Evolutionary conservation across 2,797 vertebrate genomes (phyloP), one percentile per base, ranked within the genome.

Genomic region (Aselliscus stoliczkanus): DNA sequence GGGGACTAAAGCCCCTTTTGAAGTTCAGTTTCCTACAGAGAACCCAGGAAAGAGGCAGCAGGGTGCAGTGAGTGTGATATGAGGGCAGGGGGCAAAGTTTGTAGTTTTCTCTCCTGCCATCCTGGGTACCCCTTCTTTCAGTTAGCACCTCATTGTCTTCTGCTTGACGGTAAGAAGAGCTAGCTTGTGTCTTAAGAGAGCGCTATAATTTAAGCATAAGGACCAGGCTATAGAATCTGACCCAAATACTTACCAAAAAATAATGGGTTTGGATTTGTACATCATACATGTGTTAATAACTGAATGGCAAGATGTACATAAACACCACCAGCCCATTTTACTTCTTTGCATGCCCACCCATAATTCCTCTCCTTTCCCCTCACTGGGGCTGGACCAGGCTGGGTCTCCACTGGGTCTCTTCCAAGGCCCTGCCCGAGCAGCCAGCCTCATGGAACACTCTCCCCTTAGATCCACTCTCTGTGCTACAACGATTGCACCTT

Each of bases 401-500:
- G 79, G 79, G 62, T 23, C 21, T 44, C 25, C 17, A 1, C 58
- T 2, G 25, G 1, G 37, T 23, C 31, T 14, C 79, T 21, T 31
- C 21, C 12, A 15, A 13, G 37, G 27, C 54, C 21, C 34, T 1
- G 13, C 27, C n/a, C 1, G 17, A 15, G 18, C 58, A 20, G 29
- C 31, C 11, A 2, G 50, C 70, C 93, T 97, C 56, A 97, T 14
- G 1, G 0, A 0, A 29, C 44, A 25, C 83, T 81, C 44, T 65
- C 56, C 76, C 58, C 69, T 50, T 98, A 99, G 99, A 98, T 98
- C 56, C 98, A 97, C 93, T 99, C 99, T 0, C 97, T 99, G 2
- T 99, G 99, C 97, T 98, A 99, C 98, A 99, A 98, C 15, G 98
- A 99, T 98, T 99, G 99, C 96, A 98, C 88, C 12, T 93, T 99